Conservation (phyloP, 2,113 vertebrate genomes). For the Protobothrops flavoviridis region DNA sequence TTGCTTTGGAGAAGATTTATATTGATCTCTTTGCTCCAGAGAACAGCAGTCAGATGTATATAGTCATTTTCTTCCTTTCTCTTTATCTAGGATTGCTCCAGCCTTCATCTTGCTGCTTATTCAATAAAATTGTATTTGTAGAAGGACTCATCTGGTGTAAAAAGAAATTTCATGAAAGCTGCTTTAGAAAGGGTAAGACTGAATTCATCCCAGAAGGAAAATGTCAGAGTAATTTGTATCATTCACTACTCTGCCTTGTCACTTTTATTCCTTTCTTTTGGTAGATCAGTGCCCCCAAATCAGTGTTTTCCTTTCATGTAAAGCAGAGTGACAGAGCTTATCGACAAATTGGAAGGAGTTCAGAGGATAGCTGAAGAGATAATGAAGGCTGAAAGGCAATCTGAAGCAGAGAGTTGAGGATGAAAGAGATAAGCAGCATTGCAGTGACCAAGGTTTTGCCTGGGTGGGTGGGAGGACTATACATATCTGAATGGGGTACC, state of each 20-base stretch:
- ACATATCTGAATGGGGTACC: background rate
- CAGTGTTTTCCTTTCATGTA: slow-evolving; percentile 22
- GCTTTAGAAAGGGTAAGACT: background rate
- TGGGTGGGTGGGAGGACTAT: background rate
- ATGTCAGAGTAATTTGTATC: background rate
- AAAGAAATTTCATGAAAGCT: slow-evolving; percentile 5
- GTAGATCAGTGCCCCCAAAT: background rate
- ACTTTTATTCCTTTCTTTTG: slow-evolving; percentile 32
- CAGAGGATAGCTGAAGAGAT: background rate
- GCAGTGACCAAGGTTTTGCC: background rate
- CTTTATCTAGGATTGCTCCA: background rate
- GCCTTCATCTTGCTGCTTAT: background rate
- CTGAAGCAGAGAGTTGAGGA: background rate
- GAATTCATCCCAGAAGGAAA: slow-evolving; percentile 4
- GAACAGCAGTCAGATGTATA: background rate
- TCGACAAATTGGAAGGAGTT: slow-evolving; percentile 1
- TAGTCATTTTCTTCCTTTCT: slow-evolving; percentile 6
- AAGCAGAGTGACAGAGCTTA: background rate
- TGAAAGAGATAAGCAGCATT: slow-evolving; percentile 16
- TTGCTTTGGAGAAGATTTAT: background rate
- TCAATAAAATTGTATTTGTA: background rate
- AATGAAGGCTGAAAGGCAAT: background rate
- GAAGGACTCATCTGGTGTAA: background rate
- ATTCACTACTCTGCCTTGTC: background rate
- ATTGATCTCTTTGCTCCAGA: background rate